These are phyloP conservation scores for Uria lomvia DNA, from an alignment of 2,113 vertebrate genomes.

Conservation along the genomic window DNA sequence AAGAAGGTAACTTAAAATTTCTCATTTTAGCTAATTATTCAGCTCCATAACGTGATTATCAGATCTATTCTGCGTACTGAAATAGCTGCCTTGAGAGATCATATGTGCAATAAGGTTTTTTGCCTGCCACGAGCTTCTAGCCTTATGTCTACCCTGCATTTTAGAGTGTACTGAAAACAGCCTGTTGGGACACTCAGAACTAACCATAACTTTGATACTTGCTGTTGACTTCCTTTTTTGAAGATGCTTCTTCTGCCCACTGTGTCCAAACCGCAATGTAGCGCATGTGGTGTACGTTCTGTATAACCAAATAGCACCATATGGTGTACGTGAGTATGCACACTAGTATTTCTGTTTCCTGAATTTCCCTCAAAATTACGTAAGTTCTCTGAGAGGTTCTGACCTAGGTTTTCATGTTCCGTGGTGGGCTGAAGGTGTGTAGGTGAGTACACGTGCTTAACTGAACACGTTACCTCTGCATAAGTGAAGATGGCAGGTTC, in stretches of 20 bases:
- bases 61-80: not conserved
- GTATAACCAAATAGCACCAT: no score
- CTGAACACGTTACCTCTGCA: not conserved
- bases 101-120: not conserved
- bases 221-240: not conserved
- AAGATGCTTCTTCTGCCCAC: not conserved
- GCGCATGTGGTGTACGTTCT: accelerated
- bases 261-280: not conserved
- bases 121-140: not conserved
- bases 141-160: not conserved
- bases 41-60: not conserved
- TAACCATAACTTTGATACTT: not conserved
- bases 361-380: not conserved
- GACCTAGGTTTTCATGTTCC: not conserved
- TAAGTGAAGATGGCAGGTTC: not conserved
- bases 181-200: not conserved
- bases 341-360: not conserved
- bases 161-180: not conserved
- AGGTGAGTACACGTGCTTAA: not conserved
- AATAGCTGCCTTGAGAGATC: not conserved
- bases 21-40: not conserved
- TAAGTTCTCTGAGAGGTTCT: not conserved
- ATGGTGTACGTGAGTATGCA: not conserved
- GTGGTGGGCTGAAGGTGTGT: not conserved
- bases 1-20: not conserved